These are phyloP conservation scores for Chrysina gloriosa DNA, from an alignment of 2,888 invertebrate species.

Conservation along the genomic window DNA sequence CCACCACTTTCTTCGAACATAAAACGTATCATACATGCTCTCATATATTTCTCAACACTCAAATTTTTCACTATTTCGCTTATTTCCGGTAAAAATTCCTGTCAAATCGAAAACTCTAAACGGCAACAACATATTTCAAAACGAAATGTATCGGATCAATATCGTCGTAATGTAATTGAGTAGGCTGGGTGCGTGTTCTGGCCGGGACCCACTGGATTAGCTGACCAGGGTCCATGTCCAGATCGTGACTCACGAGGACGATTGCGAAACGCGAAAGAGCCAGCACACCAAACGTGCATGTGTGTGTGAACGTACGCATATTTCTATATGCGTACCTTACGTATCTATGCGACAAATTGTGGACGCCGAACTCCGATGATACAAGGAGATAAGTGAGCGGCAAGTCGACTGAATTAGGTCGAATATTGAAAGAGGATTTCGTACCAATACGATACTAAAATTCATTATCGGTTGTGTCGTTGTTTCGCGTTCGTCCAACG, in stretches of 20 bases:
- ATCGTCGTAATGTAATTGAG: slow-evolving; percentile 50
- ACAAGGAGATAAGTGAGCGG: slow-evolving; percentile 7
- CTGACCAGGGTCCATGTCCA: slow-evolving; percentile 53
- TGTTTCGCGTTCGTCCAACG: no score
- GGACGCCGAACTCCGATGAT: background rate
- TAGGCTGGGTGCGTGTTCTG: slow-evolving; percentile 47
- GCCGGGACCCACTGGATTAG: slow-evolving; percentile 54
- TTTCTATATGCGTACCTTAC: no score
- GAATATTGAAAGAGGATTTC: background rate
- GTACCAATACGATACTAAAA: background rate
- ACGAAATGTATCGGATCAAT: slow-evolving; percentile 25
- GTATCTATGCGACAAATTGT: slow-evolving; percentile 14
- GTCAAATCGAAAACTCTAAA: slow-evolving; percentile 27
- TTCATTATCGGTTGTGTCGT: no score
- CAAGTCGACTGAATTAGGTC: slow-evolving; percentile 29
- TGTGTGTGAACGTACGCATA: no score
- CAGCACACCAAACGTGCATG: background rate
- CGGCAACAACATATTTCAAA: slow-evolving; percentile 21
- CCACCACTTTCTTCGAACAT: no score
- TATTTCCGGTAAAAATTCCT: no score
- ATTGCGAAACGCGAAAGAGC: slow-evolving; percentile 41
- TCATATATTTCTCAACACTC: no score
- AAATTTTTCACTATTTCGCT: no score
- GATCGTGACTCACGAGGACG: slow-evolving; percentile 51
- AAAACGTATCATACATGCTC: no score